Evolutionary conservation across 2,888 invertebrate species (phyloP), one percentile per base, ranked within the genome.

Genomic region (Keiferia lycopersicella): DNA sequence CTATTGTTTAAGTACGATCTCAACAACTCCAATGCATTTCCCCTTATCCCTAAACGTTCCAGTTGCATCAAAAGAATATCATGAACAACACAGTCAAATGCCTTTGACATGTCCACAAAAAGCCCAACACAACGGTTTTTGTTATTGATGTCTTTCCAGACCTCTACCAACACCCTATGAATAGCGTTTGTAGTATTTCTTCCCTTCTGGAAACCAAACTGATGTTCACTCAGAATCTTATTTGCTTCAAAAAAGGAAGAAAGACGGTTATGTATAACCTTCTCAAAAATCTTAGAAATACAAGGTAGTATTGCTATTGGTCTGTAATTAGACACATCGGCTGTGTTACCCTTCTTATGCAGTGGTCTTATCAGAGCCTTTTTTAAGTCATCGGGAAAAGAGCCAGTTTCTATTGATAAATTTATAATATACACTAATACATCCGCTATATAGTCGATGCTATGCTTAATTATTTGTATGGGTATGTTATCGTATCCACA

Each of bases 271-370:
- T 16, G 16, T 2, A 45, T 45, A n/a, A 16, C 45, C 16, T 45
- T 45, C n/a, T 60, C 60, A 26, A 60, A 45, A n/a, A 60, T n/a
- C n/a, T 60, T 60, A 14, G 60, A 60, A n/a, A 26, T 14, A 60
- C 45, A 45, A 2, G 60, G 18, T 26, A 60, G 14, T 22, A 60
- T 20, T 7, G 60, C 20, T 22, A 60, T 60, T 14, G 45, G 60
- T 12, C 60, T 20, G 22, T 60, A 60, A n/a, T 60, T 60, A 20
- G 10, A n/a, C 3, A 60, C 38, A 26, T 60, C 60, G 11, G 20
- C 45, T 14, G 20, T 20, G n/a, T 41, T 26, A 4, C 60, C 60
- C 26, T 45, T 60, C 45, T 60, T 60, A 26, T 45, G 45, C 4
- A 60, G 2, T 10, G 60, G 60, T 14, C 12, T 20, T 8, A 60